A percentile compares a stretch with the other conserved stretches of the same genome.
These are phyloP conservation scores for Trachelus troglodyta DNA, from an alignment of 2,888 invertebrate species.

Conservation along the genomic window DNA sequence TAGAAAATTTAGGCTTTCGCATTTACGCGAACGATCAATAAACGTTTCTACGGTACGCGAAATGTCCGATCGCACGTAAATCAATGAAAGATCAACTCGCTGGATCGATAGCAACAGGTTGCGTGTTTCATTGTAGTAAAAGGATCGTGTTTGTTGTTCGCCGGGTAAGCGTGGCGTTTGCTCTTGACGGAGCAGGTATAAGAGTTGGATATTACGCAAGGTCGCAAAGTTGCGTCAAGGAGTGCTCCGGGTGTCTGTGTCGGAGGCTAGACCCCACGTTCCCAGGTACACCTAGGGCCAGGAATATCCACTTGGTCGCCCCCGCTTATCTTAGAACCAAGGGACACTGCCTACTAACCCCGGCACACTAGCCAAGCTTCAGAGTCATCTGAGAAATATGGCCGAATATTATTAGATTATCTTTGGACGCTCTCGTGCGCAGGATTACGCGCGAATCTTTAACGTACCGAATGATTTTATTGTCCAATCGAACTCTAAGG, in stretches of 20 bases:
- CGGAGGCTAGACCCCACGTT: constrained; percentile 24
- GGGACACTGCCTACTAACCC: constrained; percentile 38
- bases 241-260: constrained; percentile 16
- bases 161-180: neutral
- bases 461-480: neutral
- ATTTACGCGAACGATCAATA: neutral
- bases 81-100: neutral
- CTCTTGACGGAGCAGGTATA: neutral
- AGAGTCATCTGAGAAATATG: constrained; percentile 47
- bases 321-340: constrained; percentile 34
- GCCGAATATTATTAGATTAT: constrained; percentile 54
- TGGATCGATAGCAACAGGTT: neutral
- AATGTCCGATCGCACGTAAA: neutral
- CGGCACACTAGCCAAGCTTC: constrained; percentile 42
- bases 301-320: constrained; percentile 43
- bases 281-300: constrained; percentile 43
- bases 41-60: neutral
- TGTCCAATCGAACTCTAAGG: neutral
- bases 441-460: constrained; percentile 14
- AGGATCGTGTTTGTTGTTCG: constrained; percentile 8
- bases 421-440: constrained; percentile 33
- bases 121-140: neutral
- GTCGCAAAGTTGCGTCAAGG: constrained; percentile 33
- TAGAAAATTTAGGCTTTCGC: neutral
- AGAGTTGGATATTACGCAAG: constrained; percentile 31